Evolutionary conservation across 2,888 invertebrate genomes (phyloP).

Genomic region (Platycheirus albimanus): DNA sequence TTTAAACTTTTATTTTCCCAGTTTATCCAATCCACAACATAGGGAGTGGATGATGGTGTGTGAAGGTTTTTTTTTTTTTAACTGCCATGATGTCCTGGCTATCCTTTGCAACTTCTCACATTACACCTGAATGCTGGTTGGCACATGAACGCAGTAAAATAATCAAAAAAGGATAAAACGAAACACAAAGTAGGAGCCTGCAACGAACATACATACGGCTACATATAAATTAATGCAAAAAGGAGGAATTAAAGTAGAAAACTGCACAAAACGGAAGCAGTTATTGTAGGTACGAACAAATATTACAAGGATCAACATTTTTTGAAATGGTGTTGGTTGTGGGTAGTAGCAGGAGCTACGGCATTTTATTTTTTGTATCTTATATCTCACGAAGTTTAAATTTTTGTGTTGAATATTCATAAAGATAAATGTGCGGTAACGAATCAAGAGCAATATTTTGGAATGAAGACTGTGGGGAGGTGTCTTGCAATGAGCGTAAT

Average conservation of each 20-base stretch:
- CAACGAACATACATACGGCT: too few relatives aligned
- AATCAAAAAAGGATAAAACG: slow-evolving; percentile 30
- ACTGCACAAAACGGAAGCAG: slow-evolving; percentile 72
- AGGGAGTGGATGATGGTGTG: slow-evolving; percentile 13
- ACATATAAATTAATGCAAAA: slow-evolving; percentile 13
- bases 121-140: slow-evolving; percentile 50
- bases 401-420: slow-evolving; percentile 25
- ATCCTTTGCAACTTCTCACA: slow-evolving; percentile 55
- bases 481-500: slow-evolving; percentile 57
- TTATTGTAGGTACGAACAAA: slow-evolving; percentile 65
- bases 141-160: slow-evolving; percentile 15
- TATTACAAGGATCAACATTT: slow-evolving; percentile 30
- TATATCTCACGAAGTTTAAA: slow-evolving; percentile 43
- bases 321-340: not conserved
- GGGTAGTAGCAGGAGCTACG: not conserved
- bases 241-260: slow-evolving; percentile 62
- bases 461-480: slow-evolving; percentile 6
- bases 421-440: not conserved
- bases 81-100: slow-evolving; percentile 21
- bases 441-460: not conserved
- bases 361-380: slow-evolving; percentile 14
- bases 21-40: slow-evolving; percentile 9
- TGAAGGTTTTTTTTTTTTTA: slow-evolving; percentile 39
- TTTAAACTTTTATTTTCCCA: not conserved
- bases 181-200: slow-evolving; percentile 19